phyloP scores from a whole-genome alignment of 2,113 vertebrate species.

The Cervus canadensis region DNA sequence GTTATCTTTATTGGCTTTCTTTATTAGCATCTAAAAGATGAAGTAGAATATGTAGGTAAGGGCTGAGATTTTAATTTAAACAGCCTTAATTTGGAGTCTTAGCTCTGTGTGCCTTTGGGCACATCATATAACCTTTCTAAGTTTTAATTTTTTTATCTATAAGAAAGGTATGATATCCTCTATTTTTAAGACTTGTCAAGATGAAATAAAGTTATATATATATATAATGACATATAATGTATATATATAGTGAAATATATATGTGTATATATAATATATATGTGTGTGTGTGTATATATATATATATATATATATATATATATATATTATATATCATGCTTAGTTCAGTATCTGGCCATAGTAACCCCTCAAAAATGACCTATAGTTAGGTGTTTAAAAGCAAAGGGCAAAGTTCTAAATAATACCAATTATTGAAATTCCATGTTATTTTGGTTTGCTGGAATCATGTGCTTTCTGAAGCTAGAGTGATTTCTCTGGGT shows the following conservation, averaged over 20 bases:
- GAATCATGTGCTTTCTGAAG: not conserved
- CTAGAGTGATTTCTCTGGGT: not conserved
- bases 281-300: not conserved
- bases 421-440: slow-evolving; percentile 13
- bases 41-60: not conserved
- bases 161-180: not conserved
- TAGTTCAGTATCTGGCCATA: not conserved
- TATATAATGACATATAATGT: not conserved
- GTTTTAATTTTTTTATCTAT: not conserved
- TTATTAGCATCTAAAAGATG: not conserved
- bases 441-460: not conserved
- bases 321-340: not conserved
- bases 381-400: slow-evolving; percentile 26
- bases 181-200: not conserved
- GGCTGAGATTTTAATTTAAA: not conserved
- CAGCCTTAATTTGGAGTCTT: not conserved
- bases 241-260: not conserved
- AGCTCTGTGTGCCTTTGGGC: not conserved
- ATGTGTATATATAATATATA: not conserved
- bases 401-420: slow-evolving; percentile 11
- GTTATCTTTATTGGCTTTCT: not conserved
- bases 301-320: not conserved
- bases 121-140: not conserved
- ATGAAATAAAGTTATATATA: not conserved
- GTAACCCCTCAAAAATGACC: not conserved